Percentiles rank a stretch among this genome's conserved stretches.
Conservation (phyloP, 2,113 vertebrate species). For the Oreocharis arfaki region DNA sequence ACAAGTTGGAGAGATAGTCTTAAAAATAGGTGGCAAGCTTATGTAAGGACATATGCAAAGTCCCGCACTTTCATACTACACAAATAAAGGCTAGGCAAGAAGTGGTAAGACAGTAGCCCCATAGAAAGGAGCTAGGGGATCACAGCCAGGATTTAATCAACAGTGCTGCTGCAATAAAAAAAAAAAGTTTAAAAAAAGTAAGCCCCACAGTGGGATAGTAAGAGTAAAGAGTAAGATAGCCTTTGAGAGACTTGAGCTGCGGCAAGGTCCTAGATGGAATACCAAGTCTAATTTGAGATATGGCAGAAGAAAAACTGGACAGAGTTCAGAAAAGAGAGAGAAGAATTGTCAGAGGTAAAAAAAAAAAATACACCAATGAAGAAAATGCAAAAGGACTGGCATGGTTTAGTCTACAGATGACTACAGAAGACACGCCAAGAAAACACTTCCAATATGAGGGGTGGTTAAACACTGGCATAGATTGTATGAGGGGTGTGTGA, state of each 20-base stretch:
- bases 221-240: not conserved
- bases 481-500: not conserved
- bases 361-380: not conserved
- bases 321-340: not conserved
- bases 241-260: not conserved
- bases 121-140: not conserved
- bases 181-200: not conserved
- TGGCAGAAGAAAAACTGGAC: not conserved
- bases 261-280: not conserved
- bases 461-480: not conserved
- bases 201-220: not conserved
- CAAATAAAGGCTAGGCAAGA: not conserved
- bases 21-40: not conserved
- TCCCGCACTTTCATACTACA: not conserved
- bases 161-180: not conserved
- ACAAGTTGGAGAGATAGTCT: not conserved
- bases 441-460: not conserved
- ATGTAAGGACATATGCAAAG: not conserved
- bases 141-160: not conserved
- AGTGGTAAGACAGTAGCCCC: not conserved
- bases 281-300: not conserved
- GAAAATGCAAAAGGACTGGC: not conserved
- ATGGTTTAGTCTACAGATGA: not conserved
- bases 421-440: not conserved
- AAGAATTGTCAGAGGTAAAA: not conserved